Conservation (phyloP, 37 sponge, comb jelly and placozoan species). For the Spongia lamella region DNA sequence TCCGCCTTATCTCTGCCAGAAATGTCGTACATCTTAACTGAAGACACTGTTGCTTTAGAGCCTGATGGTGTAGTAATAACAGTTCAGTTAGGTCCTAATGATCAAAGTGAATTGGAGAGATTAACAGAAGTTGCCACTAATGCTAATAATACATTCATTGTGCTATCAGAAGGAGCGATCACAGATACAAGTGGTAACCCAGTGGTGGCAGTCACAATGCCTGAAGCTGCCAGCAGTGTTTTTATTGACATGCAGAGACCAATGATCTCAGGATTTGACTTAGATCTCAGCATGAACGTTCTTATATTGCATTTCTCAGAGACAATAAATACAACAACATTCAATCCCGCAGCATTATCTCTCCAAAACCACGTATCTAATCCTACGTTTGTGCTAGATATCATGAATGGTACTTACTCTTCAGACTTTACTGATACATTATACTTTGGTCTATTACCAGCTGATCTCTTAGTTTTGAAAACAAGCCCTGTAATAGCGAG, state of each 20-base stretch:
- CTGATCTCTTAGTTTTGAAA: constrained; percentile 27
- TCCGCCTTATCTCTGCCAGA: too few relatives aligned
- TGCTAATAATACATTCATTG: constrained; percentile 57
- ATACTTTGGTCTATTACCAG: constrained; percentile 13
- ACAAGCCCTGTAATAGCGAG: constrained; percentile 46
- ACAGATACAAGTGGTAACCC: constrained; percentile 64
- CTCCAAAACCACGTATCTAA: constrained; percentile 52
- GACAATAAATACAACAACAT: constrained; percentile 55
- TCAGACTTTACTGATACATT: constrained; percentile 5
- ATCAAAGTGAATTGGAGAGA: constrained; percentile 52
- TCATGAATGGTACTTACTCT: constrained; percentile 14
- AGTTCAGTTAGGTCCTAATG: constrained; percentile 53
- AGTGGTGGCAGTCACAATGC: constrained; percentile 23
- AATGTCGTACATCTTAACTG: neutral
- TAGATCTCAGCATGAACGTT: constrained; percentile 65
- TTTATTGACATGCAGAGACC: constrained; percentile 70
- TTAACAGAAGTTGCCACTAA: constrained; percentile 56
- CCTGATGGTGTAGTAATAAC: constrained; percentile 39
- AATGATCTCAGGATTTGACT: constrained; percentile 52
- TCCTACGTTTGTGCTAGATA: neutral
- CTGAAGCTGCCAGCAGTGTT: constrained; percentile 41
- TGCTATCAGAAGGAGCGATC: constrained; percentile 35
- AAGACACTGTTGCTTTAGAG: constrained; percentile 19
- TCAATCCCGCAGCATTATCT: constrained; percentile 55
- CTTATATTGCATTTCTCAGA: constrained; percentile 73